Conservation (phyloP, 2,888 invertebrate genomes). For the Nephrotoma flavescens region DNA sequence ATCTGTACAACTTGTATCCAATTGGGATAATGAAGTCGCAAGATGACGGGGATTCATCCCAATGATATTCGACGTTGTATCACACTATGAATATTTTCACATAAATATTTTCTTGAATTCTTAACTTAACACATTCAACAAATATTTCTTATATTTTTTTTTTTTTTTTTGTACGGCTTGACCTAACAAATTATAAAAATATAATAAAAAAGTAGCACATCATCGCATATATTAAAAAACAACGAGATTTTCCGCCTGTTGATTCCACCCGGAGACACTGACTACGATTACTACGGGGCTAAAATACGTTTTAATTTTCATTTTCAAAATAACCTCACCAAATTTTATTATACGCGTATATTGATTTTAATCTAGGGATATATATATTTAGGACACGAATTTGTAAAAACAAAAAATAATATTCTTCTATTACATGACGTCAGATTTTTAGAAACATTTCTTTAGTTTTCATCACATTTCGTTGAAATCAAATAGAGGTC, state of each 20-base stretch:
- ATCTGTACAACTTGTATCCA: conserved; percentile 25
- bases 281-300: background rate
- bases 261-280: background rate
- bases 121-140: background rate
- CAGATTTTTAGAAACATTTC: background rate
- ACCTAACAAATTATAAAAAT: background rate
- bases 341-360: background rate
- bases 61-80: conserved; percentile 12
- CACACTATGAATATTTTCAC: conserved; percentile 11
- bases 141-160: background rate
- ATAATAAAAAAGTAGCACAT: background rate
- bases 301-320: background rate
- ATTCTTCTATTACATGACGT: background rate
- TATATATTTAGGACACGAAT: background rate
- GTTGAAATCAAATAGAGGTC: background rate
- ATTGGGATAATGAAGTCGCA: conserved; percentile 27
- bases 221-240: background rate
- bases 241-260: background rate
- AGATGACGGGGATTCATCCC: conserved; percentile 28
- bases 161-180: no score
- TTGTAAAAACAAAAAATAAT: background rate
- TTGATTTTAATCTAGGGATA: background rate
- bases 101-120: background rate
- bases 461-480: background rate
- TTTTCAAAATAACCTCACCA: background rate